phyloP scores from a whole-genome alignment of 2,888 invertebrate genomes.

The Hyposoter dolosus region DNA sequence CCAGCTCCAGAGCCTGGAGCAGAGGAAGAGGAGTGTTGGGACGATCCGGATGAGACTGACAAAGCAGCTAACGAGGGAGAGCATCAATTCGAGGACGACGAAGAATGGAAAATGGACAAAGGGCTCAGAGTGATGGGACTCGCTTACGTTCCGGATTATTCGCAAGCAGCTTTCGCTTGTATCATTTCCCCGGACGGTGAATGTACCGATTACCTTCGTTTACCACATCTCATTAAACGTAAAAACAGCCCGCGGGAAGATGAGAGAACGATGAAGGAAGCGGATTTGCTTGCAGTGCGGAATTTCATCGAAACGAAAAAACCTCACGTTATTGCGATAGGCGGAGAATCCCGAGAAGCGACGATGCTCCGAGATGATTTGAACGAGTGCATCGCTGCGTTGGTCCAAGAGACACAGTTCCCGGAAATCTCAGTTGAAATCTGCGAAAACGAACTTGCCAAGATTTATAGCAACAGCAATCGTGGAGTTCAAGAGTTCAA shows the following conservation, averaged over 20 bases:
- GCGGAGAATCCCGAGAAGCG: slow-evolving; percentile 95
- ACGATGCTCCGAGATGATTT: slow-evolving; percentile 91
- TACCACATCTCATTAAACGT: slow-evolving; percentile 93
- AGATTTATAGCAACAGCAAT: slow-evolving; percentile 95
- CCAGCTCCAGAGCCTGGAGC: slow-evolving; percentile 19
- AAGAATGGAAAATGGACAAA: slow-evolving; percentile 94
- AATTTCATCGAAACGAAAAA: slow-evolving; percentile 94
- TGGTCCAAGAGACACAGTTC: slow-evolving; percentile 93
- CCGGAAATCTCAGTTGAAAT: slow-evolving; percentile 94
- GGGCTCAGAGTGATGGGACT: slow-evolving; percentile 94
- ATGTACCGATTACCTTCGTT: slow-evolving; percentile 93
- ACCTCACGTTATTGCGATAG: slow-evolving; percentile 96
- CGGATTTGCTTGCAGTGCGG: slow-evolving; percentile 88
- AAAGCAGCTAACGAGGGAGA: slow-evolving; percentile 78
- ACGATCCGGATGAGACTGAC: slow-evolving; percentile 85
- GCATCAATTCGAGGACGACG: slow-evolving; percentile 90
- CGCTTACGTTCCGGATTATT: slow-evolving; percentile 93
- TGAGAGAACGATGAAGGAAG: slow-evolving; percentile 88
- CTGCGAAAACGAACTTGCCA: slow-evolving; percentile 95
- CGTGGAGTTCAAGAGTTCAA: slow-evolving; percentile 94
- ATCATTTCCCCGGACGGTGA: slow-evolving; percentile 94
- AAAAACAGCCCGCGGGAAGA: slow-evolving; percentile 89
- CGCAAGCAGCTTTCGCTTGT: slow-evolving; percentile 94
- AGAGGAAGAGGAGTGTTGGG: slow-evolving; percentile 27
- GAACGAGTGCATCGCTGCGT: slow-evolving; percentile 89